Evolutionary conservation across 2,797 vertebrate species (phyloP).

Genomic region (Lophotriccus pileatus): DNA sequence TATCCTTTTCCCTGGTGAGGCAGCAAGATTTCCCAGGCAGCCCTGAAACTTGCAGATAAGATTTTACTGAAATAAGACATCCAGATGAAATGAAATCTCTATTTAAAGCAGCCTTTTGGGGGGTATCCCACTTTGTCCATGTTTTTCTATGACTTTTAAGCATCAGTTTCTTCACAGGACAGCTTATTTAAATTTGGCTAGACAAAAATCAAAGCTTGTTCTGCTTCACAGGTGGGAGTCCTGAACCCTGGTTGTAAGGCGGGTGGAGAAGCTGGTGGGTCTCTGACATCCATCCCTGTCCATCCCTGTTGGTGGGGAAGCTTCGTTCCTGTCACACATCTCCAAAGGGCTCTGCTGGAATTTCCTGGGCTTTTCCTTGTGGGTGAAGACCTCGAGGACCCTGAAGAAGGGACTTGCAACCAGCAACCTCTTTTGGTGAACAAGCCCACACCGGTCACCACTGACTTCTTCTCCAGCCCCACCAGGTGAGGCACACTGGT

Average conservation of each 20-base stretch:
- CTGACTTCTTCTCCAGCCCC: neutral
- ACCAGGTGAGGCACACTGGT: neutral
- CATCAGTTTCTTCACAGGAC: neutral
- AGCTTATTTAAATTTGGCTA: neutral
- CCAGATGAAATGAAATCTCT: neutral
- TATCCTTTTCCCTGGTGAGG: constrained; percentile 37
- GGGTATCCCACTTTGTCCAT: neutral
- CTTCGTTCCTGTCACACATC: neutral
- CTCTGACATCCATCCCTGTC: neutral
- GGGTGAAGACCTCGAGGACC: neutral
- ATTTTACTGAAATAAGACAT: constrained; percentile 12
- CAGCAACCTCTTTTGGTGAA: fast-evolving
- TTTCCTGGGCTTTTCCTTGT: neutral
- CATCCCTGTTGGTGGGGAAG: fast-evolving
- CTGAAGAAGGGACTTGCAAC: neutral
- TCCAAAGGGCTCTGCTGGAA: neutral
- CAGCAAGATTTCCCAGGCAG: constrained; percentile 38
- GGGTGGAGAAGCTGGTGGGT: neutral
- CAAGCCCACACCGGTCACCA: fast-evolving
- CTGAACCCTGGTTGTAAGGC: neutral
- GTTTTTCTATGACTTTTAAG: neutral
- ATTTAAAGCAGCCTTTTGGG: constrained; percentile 5
- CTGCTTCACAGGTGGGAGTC: neutral
- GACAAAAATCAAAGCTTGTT: neutral
- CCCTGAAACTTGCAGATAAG: constrained; percentile 32